Evolutionary conservation across 2,888 invertebrate genomes (phyloP), one percentile per base, ranked within the genome.

Genomic region (Eilema caniola): DNA sequence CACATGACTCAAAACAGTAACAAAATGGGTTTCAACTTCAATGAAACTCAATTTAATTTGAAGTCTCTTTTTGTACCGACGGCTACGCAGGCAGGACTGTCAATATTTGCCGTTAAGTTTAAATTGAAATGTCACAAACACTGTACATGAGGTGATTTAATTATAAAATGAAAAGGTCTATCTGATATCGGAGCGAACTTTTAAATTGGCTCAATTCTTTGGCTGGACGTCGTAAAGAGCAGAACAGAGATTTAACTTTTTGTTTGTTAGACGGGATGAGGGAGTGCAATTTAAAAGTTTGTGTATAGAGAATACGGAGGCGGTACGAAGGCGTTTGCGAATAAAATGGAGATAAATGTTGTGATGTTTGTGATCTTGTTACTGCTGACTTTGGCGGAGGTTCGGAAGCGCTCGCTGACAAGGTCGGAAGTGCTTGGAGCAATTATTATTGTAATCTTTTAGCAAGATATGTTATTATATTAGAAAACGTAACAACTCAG

Each of bases 71-170:
- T 82, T 71, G 68, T 70, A 24, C 37, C 4, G 5, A 59, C 59
- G n/a, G 23, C n/a, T 10, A n/a, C 20, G 5, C 4, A 23, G 12
- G 67, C 70, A 72, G 61, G 28, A 73, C 66, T 78, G 67, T 76
- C 81, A 74, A 82, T 80, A 71, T 77, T 74, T 63, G 70, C 67
- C 60, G 73, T 73, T 78, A 82, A 82, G 66, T 82, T 79, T 82
- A 82, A 81, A 81, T 81, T 82, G 76, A 82, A 82, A 81, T 70
- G 80, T 81, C 80, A 67, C 82, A 81, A 80, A 77, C 82, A 73
- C 47, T 70, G 71, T 61, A 73, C 71, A 76, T 62, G 10, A 72
- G 70, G 77, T 77, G 75, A 77, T 77, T 79, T 77, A 81, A 77
- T 81, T 81, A 80, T 77, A 74, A 73, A 72, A 75, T 75, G 75